Percentiles rank a stretch among this genome's conserved stretches.
These are phyloP conservation scores for Parapsyche elsis DNA, from an alignment of 1,140 invertebrate genomes.

Conservation along the genomic window DNA sequence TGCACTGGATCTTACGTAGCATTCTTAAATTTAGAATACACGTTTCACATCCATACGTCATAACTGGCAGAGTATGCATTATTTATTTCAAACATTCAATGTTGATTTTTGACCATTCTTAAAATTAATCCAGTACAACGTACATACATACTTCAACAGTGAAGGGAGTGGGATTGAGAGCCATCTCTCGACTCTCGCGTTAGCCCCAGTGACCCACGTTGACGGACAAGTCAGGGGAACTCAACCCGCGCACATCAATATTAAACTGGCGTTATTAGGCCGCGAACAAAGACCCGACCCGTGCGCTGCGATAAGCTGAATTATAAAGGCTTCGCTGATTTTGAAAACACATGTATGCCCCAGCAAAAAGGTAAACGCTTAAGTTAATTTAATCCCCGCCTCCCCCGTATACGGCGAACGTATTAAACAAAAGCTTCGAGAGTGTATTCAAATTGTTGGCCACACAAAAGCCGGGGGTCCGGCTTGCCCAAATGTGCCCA, in stretches of 20 bases:
- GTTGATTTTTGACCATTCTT: too few relatives aligned
- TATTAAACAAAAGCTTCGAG: conserved; percentile 55
- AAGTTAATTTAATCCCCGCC: conserved; percentile 54
- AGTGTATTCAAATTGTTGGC: conserved; percentile 53
- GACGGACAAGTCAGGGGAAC: not conserved
- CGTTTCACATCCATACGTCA: too few relatives aligned
- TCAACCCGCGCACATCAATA: not conserved
- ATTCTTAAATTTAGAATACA: too few relatives aligned
- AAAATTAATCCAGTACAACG: too few relatives aligned
- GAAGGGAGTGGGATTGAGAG: too few relatives aligned
- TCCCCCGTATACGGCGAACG: conserved; percentile 29
- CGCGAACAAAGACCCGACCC: conserved; percentile 19
- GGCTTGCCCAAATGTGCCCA: conserved; percentile 51
- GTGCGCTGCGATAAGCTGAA: conserved; percentile 41
- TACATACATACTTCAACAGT: too few relatives aligned
- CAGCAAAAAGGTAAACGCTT: conserved; percentile 55
- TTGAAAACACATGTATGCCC: conserved; percentile 37
- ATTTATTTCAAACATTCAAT: too few relatives aligned
- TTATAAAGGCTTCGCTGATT: conserved; percentile 46
- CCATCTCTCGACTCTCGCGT: too few relatives aligned
- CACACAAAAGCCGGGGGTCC: conserved; percentile 40
- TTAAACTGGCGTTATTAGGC: conserved; percentile 1
- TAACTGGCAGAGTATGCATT: too few relatives aligned
- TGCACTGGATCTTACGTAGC: too few relatives aligned
- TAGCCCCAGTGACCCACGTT: not conserved